These are phyloP conservation scores for Sebastes fasciatus DNA, from an alignment of 2,113 vertebrate species.

Conservation along the genomic window DNA sequence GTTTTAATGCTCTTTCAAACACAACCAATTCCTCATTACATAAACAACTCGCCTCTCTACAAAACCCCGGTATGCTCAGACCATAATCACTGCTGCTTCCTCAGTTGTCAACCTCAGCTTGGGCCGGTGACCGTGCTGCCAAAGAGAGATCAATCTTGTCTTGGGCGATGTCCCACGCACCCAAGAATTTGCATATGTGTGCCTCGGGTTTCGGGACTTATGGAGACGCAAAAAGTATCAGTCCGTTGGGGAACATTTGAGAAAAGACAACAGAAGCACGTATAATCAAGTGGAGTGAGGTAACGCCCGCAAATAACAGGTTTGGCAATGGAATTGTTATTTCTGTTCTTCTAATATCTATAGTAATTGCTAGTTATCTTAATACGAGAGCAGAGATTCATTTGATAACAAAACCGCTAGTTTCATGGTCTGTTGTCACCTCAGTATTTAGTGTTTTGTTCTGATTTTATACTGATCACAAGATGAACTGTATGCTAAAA, in stretches of 20 bases:
- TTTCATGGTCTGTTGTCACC: slow-evolving; percentile 2
- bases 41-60: background rate
- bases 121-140: background rate
- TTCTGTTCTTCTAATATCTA: background rate
- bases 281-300: background rate
- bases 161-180: background rate
- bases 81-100: slow-evolving; percentile 14
- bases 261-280: background rate
- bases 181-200: slow-evolving; percentile 33
- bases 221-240: slow-evolving; percentile 5
- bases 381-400: background rate
- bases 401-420: background rate
- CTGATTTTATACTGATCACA: background rate
- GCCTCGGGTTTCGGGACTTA: background rate
- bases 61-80: background rate
- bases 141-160: slow-evolving; percentile 4
- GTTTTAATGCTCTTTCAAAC: slow-evolving; percentile 8
- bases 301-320: background rate
- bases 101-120: background rate
- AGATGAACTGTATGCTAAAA: background rate
- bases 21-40: background rate
- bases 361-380: background rate
- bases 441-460: background rate
- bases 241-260: background rate
- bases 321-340: background rate